Conservation (phyloP, 53 echinoderm and acorn worm species). For the Echinometra lucunter region DNA sequence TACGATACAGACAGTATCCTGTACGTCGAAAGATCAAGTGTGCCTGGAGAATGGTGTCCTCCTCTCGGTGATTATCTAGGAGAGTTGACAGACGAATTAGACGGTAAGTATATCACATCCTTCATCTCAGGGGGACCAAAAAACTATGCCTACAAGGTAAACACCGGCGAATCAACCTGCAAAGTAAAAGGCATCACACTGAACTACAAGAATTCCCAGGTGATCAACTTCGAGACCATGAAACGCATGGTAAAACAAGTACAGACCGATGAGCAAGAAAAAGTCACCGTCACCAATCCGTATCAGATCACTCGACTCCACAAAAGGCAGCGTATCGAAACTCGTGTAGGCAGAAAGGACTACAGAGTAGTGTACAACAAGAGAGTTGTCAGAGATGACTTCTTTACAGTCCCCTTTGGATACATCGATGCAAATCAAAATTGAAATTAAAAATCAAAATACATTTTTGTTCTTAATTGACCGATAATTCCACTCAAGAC, state of each 20-base stretch:
- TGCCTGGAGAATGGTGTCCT: constrained; percentile 40
- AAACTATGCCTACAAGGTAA: constrained; percentile 44
- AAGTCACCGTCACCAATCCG: constrained; percentile 40
- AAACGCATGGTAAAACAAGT: neutral
- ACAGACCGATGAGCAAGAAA: neutral
- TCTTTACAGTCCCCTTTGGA: neutral
- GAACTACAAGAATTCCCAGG: constrained; percentile 17
- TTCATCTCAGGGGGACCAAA: constrained; percentile 63
- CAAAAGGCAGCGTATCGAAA: constrained; percentile 70
- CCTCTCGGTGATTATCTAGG: constrained; percentile 50
- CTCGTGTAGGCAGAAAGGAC: constrained; percentile 65
- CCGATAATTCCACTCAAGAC: too few relatives aligned
- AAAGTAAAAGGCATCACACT: constrained; percentile 58
- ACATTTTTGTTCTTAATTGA: too few relatives aligned
- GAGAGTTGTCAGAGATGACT: constrained; percentile 35
- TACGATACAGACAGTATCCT: constrained; percentile 74
- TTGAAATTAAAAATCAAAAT: too few relatives aligned
- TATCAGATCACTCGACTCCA: constrained; percentile 63
- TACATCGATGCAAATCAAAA: neutral
- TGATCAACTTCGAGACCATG: constrained; percentile 43
- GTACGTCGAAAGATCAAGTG: neutral
- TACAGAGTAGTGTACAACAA: constrained; percentile 81
- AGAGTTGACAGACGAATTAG: constrained; percentile 55
- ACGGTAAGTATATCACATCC: constrained; percentile 13
- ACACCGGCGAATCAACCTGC: constrained; percentile 32